phyloP scores from a whole-genome alignment of 2,888 invertebrate genomes.

The Syrista parreyssii region DNA sequence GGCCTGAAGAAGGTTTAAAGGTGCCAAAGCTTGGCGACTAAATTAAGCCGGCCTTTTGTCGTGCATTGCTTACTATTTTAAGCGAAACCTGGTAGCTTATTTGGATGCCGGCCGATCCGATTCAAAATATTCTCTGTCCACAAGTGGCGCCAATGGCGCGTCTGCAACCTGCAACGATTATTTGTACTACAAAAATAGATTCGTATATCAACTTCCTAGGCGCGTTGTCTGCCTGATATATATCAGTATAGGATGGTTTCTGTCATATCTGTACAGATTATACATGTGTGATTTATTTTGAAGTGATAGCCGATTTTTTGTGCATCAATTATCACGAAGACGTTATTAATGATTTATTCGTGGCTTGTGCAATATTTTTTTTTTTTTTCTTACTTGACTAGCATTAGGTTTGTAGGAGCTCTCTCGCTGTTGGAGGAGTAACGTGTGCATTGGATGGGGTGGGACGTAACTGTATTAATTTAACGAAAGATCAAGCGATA shows the following conservation, averaged over 20 bases:
- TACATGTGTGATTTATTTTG: neutral
- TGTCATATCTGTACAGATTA: slow-evolving; percentile 38
- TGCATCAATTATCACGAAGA: neutral
- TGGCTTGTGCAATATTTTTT: neutral
- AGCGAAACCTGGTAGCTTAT: neutral
- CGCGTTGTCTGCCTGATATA: slow-evolving; percentile 39
- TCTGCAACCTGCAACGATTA: slow-evolving; percentile 43
- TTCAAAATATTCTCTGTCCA: neutral
- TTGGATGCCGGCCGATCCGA: neutral
- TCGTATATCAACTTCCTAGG: slow-evolving; percentile 62
- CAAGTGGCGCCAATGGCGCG: slow-evolving; percentile 4
- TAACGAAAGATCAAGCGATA: neutral
- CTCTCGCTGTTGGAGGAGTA: neutral
- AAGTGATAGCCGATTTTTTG: neutral
- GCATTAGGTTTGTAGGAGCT: neutral
- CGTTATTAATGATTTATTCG: neutral
- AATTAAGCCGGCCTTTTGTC: neutral
- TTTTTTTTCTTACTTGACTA: neutral
- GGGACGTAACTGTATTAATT: neutral
- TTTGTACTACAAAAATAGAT: slow-evolving; percentile 59
- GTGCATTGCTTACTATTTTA: neutral
- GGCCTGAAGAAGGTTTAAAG: neutral
- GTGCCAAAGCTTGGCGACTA: neutral
- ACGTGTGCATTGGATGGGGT: neutral
- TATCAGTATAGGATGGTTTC: slow-evolving; percentile 35